phyloP scores from a whole-genome alignment of 2,888 invertebrate species.

The Drosophila macrothrix region DNA sequence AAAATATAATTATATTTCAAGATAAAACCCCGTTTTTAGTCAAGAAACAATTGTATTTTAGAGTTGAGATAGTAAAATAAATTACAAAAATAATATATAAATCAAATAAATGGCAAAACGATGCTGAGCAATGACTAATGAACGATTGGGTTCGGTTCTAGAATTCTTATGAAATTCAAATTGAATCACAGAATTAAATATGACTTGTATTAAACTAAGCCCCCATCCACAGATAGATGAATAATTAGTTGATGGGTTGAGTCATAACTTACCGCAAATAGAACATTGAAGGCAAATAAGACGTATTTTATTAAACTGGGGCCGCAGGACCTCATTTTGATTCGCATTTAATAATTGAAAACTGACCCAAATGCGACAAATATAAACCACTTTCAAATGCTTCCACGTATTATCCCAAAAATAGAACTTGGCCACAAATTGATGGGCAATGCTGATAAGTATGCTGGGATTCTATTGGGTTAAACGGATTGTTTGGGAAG shows the following conservation, averaged over 20 bases:
- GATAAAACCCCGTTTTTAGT: not conserved
- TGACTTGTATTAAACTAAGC: not conserved
- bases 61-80: not conserved
- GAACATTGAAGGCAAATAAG: slow-evolving; percentile 87
- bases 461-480: slow-evolving; percentile 2
- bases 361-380: not conserved
- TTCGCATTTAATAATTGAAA: slow-evolving; percentile 60
- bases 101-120: not conserved
- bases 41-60: not conserved
- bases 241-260: not conserved
- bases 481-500: not conserved
- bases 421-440: slow-evolving; percentile 11
- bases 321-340: slow-evolving; percentile 85
- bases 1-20: not conserved
- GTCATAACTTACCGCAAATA: slow-evolving; percentile 87
- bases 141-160: not conserved
- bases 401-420: slow-evolving; percentile 6
- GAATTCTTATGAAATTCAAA: too few species aligned
- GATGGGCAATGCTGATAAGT: slow-evolving; percentile 22
- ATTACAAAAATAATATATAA: not conserved
- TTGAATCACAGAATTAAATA: too few species aligned
- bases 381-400: slow-evolving; percentile 2
- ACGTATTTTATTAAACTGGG: slow-evolving; percentile 87
- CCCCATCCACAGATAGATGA: not conserved
- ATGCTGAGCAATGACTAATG: not conserved